These are phyloP conservation scores for Micrasema minimum DNA, from an alignment of 1,140 invertebrate genomes.

Conservation along the genomic window DNA sequence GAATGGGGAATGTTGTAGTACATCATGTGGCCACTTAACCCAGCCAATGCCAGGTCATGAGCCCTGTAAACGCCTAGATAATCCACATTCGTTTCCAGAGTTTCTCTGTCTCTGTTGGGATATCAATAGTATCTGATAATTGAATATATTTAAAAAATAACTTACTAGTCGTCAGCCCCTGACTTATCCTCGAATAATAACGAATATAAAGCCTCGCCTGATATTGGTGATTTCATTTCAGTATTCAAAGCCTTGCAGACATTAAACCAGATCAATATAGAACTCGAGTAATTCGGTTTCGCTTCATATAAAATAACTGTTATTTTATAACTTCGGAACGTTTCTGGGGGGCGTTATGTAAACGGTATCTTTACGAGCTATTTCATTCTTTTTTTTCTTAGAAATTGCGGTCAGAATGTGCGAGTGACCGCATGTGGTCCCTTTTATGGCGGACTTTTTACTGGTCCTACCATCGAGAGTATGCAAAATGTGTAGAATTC, in stretches of 20 bases:
- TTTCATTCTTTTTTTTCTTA: not conserved
- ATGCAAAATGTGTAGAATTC: constrained; percentile 16
- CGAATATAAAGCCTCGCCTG: constrained; percentile 6
- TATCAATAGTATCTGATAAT: too few relatives aligned
- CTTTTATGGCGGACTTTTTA: constrained; percentile 17
- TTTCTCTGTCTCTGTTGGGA: too few relatives aligned
- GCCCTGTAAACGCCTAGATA: too few relatives aligned
- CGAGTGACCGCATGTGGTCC: constrained; percentile 12
- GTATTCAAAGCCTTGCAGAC: constrained; percentile 26
- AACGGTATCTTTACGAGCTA: constrained; percentile 8
- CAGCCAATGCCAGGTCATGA: too few relatives aligned
- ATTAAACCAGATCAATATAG: constrained; percentile 30
- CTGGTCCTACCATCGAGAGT: not conserved
- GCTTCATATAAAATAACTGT: constrained; percentile 1
- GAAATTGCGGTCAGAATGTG: constrained; percentile 14
- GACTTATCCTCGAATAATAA: not conserved
- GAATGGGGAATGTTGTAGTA: too few relatives aligned
- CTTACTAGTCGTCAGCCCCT: too few relatives aligned
- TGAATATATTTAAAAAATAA: too few relatives aligned
- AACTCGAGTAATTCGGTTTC: constrained; percentile 4
- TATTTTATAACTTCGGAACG: too few relatives aligned
- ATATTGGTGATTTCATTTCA: constrained; percentile 21
- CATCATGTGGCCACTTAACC: too few relatives aligned
- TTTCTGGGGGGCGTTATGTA: not conserved
- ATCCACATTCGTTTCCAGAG: too few relatives aligned